Percentiles rank a stretch among this genome's conserved stretches.
Evolutionary conservation across 2,113 vertebrate genomes (phyloP).

Genomic region (Enhydra lutris): DNA sequence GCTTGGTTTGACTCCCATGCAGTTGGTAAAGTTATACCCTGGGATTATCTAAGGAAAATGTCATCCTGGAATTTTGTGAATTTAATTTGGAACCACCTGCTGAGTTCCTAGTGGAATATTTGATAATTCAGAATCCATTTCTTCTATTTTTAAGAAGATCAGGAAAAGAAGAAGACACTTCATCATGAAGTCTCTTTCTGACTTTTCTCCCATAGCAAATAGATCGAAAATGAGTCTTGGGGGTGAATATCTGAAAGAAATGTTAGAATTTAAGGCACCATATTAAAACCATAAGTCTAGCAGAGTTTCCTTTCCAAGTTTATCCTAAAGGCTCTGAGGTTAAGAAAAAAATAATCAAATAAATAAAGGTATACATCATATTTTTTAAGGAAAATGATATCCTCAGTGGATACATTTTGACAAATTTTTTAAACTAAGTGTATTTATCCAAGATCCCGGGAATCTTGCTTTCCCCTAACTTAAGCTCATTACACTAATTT

Average conservation of each 20-base stretch:
- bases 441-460: slow-evolving; percentile 20
- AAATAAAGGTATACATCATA: slow-evolving; percentile 49
- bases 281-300: slow-evolving; percentile 61
- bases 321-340: slow-evolving; percentile 3
- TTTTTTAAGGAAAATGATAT: slow-evolving; percentile 46
- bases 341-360: slow-evolving; percentile 48
- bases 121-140: slow-evolving; percentile 48
- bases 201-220: not conserved
- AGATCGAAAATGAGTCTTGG: not conserved
- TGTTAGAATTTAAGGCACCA: not conserved
- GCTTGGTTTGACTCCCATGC: not conserved
- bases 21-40: slow-evolving; percentile 16
- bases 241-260: slow-evolving; percentile 48
- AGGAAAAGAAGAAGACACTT: not conserved
- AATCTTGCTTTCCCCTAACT: not conserved
- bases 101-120: slow-evolving; percentile 48
- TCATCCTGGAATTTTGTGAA: not conserved
- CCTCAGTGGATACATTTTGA: slow-evolving; percentile 40
- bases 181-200: not conserved
- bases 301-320: slow-evolving; percentile 33
- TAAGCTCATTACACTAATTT: slow-evolving; percentile 29
- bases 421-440: slow-evolving; percentile 32
- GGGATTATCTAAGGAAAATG: slow-evolving; percentile 33
- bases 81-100: slow-evolving; percentile 45
- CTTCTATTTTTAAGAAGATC: not conserved